These are phyloP conservation scores for Cyprinus carpio DNA, from an alignment of 2,113 vertebrate genomes.

Conservation along the genomic window DNA sequence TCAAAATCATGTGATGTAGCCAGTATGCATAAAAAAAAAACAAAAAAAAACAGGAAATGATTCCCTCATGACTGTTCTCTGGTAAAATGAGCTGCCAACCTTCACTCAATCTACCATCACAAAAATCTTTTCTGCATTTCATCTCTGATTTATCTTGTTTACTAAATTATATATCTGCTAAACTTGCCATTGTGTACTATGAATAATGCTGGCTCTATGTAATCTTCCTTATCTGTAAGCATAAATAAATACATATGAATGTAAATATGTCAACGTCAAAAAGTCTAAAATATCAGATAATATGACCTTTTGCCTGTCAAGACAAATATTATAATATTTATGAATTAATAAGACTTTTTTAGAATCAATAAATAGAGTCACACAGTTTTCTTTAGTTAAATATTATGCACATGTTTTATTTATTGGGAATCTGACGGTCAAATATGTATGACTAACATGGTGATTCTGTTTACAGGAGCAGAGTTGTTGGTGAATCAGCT, in stretches of 20 bases:
- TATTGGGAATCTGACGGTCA: neutral
- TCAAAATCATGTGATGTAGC: neutral
- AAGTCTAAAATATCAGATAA: neutral
- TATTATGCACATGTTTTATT: neutral
- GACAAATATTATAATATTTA: too few species aligned
- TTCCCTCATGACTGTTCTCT: neutral
- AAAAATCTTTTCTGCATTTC: neutral
- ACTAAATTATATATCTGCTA: neutral
- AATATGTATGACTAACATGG: neutral
- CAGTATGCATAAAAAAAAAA: neutral
- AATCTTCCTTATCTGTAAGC: neutral
- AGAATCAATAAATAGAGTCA: neutral
- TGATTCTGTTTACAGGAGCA: slow-evolving; percentile 75
- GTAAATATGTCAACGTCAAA: neutral
- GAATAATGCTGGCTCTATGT: neutral
- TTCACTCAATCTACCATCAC: neutral
- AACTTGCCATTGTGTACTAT: neutral
- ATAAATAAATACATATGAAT: neutral
- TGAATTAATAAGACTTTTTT: neutral
- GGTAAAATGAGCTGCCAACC: neutral
- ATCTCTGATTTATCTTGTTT: neutral
- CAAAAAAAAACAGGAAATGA: neutral
- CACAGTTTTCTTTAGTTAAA: neutral
- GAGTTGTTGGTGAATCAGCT: slow-evolving; percentile 85
- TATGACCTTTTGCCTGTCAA: too few species aligned